Conservation (phyloP, 2,113 vertebrate genomes). For the Xenus cinereus region DNA sequence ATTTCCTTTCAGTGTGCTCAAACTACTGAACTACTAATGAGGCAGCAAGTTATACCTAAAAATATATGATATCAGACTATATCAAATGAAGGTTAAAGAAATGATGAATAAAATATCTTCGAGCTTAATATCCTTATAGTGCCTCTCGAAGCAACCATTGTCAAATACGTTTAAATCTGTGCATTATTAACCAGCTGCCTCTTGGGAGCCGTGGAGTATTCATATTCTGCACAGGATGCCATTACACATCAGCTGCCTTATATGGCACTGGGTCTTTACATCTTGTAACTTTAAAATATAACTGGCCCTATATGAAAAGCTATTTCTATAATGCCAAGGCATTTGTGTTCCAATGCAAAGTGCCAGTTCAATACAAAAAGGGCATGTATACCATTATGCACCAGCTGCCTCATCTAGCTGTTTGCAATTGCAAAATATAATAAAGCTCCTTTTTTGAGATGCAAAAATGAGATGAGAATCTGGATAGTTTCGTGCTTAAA, state of each 20-base stretch:
- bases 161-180: conserved; percentile 20
- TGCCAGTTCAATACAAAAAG: conserved; percentile 19
- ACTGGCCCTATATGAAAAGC: conserved; percentile 12
- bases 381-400: conserved; percentile 14
- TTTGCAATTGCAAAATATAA: conserved; percentile 11
- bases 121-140: not conserved
- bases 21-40: conserved; percentile 42
- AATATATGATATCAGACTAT: not conserved
- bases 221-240: not conserved
- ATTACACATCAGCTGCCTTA: not conserved
- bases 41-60: not conserved
- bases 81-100: conserved; percentile 38
- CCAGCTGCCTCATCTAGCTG: conserved; percentile 55
- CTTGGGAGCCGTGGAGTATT: not conserved
- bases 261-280: not conserved
- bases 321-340: conserved; percentile 27
- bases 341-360: conserved; percentile 29
- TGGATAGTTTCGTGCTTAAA: not conserved
- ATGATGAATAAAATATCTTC: conserved; percentile 24
- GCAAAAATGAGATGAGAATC: conserved; percentile 19
- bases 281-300: conserved; percentile 30
- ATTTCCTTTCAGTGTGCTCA: not conserved
- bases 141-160: not conserved
- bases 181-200: conserved; percentile 6
- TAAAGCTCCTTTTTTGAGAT: conserved; percentile 21